These are phyloP conservation scores for Brachypalpus laphriformis DNA, from an alignment of 2,888 invertebrate genomes.

Conservation along the genomic window DNA sequence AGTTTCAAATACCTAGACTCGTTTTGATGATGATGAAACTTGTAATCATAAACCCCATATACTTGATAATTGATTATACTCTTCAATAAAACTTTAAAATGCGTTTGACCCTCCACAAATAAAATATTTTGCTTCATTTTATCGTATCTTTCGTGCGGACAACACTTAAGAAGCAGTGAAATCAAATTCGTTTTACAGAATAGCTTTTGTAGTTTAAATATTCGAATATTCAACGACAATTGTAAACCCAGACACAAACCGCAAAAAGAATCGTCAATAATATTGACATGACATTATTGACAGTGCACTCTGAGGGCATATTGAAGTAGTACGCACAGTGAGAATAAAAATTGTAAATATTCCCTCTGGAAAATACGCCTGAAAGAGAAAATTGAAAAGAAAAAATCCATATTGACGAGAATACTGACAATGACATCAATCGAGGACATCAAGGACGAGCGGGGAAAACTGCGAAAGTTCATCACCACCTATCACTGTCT, in stretches of 20 bases:
- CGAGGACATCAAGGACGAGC: constrained; percentile 30
- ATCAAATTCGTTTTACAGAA: neutral
- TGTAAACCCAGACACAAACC: constrained; percentile 26
- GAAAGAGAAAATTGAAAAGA: neutral
- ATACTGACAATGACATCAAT: constrained; percentile 29
- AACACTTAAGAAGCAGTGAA: neutral
- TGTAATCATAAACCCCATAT: constrained; percentile 30
- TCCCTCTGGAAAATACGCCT: neutral
- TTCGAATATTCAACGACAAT: neutral
- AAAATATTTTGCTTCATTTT: neutral
- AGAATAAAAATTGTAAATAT: constrained; percentile 8
- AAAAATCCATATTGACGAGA: constrained; percentile 12
- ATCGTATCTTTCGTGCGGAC: neutral
- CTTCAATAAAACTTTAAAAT: constrained; percentile 51
- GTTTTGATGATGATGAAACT: constrained; percentile 30
- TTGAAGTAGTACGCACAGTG: constrained; percentile 2
- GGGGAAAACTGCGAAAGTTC: constrained; percentile 51
- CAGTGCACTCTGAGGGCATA: neutral
- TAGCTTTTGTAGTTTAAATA: neutral
- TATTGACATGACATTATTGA: constrained; percentile 54
- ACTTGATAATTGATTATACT: constrained; percentile 42
- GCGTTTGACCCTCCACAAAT: neutral
- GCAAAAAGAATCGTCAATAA: constrained; percentile 38
- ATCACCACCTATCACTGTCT: constrained; percentile 67
- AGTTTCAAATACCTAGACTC: constrained; percentile 28